phyloP scores from a whole-genome alignment of 2,797 vertebrate genomes.

The Ciconia nigra region DNA sequence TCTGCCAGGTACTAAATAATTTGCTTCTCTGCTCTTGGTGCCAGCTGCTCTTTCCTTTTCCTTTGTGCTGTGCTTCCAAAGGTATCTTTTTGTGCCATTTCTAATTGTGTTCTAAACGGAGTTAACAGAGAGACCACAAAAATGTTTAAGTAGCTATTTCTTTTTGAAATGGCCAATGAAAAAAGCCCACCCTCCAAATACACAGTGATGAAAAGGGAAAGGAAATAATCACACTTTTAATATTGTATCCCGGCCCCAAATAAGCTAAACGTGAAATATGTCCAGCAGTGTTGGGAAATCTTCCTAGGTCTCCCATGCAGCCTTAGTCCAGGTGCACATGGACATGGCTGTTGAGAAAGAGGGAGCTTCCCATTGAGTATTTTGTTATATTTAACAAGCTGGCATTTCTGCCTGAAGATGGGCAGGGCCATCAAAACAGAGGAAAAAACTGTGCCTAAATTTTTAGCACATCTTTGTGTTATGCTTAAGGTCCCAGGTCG shows the following conservation, averaged over 20 bases:
- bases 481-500: not conserved
- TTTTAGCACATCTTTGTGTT: not conserved
- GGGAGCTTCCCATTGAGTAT: not conserved
- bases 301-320: not conserved
- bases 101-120: not conserved
- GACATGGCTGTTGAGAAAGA: not conserved
- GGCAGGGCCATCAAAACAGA: not conserved
- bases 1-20: conserved; percentile 56
- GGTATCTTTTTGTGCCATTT: not conserved
- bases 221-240: not conserved
- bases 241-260: not conserved
- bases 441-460: not conserved
- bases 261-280: not conserved
- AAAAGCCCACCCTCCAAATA: not conserved
- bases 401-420: not conserved
- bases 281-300: not conserved
- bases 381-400: not conserved
- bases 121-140: not conserved
- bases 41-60: conserved; percentile 54
- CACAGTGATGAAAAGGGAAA: not conserved
- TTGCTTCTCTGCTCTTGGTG: conserved; percentile 21
- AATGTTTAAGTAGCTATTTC: not conserved
- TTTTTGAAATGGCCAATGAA: not conserved
- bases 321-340: not conserved
- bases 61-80: conserved; percentile 20